These are phyloP conservation scores for Linnaemya tessellans DNA, from an alignment of 2,888 invertebrate species.

Conservation along the genomic window DNA sequence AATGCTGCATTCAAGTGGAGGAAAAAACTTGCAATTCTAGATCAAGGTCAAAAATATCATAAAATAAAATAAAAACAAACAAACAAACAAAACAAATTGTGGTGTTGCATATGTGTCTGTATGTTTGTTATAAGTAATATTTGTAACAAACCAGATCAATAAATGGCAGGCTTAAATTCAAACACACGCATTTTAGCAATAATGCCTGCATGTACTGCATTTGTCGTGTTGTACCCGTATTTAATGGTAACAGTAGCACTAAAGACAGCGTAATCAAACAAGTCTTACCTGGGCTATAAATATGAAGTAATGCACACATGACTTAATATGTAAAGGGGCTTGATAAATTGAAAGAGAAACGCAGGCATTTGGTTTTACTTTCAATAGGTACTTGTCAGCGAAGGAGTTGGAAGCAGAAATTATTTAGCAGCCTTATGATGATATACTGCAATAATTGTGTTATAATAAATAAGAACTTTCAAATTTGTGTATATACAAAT, in stretches of 20 bases:
- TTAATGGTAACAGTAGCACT: conserved; percentile 55
- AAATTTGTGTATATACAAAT: too few species aligned
- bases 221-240: neutral
- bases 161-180: conserved; percentile 36
- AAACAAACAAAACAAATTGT: conserved; percentile 22
- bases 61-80: conserved; percentile 61
- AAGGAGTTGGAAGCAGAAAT: too few species aligned
- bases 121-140: neutral
- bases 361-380: too few species aligned
- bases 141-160: conserved; percentile 59
- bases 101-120: neutral
- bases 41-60: conserved; percentile 77
- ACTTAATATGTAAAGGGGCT: conserved; percentile 15
- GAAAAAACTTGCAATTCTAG: conserved; percentile 77
- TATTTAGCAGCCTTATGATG: too few species aligned
- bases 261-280: conserved; percentile 57
- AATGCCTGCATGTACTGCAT: neutral
- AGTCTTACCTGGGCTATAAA: conserved; percentile 61
- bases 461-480: too few species aligned
- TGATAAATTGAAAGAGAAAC: neutral
- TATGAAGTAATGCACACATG: conserved; percentile 62
- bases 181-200: conserved; percentile 36
- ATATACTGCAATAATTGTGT: too few species aligned
- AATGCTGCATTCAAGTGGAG: conserved; percentile 41
- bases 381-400: too few species aligned